Conservation (phyloP, 2,888 invertebrate species). For the Erannis defoliaria region DNA sequence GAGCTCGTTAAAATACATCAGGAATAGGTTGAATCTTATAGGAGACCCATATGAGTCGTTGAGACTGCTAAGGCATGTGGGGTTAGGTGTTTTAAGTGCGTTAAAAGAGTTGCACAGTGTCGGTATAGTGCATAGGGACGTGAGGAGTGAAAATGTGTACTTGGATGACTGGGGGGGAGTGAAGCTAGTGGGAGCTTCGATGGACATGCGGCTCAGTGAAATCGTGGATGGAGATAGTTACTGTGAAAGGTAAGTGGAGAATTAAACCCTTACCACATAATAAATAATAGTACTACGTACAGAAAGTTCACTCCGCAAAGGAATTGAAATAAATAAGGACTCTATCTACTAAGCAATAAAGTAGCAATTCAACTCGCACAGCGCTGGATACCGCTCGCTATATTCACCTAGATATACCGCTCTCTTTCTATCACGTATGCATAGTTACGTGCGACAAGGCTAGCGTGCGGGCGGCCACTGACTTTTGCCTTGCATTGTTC, state of each 20-base stretch:
- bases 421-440: too few relatives aligned
- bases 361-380: too few relatives aligned
- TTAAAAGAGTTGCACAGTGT: constrained; percentile 93
- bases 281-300: too few relatives aligned
- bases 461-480: too few relatives aligned
- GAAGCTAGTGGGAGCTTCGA: constrained; percentile 89
- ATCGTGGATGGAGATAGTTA: constrained; percentile 74
- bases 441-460: too few relatives aligned
- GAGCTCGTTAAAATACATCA: constrained; percentile 64
- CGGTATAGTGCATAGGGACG: constrained; percentile 93
- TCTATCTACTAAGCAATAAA: too few relatives aligned
- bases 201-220: constrained; percentile 89
- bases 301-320: too few relatives aligned
- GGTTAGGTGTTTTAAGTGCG: constrained; percentile 90
- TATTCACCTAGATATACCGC: too few relatives aligned
- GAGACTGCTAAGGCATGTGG: constrained; percentile 88
- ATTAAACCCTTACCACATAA: too few relatives aligned
- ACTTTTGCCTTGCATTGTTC: too few relatives aligned
- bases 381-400: too few relatives aligned
- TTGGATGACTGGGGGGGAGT: constrained; percentile 88
- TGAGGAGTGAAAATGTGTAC: constrained; percentile 91
- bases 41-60: constrained; percentile 68
- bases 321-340: too few relatives aligned
- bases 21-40: constrained; percentile 55
- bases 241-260: constrained; percentile 71